Evolutionary conservation across 2,888 invertebrate genomes (phyloP), one percentile per base, ranked within the genome.

Genomic region (Gari tellinella): DNA sequence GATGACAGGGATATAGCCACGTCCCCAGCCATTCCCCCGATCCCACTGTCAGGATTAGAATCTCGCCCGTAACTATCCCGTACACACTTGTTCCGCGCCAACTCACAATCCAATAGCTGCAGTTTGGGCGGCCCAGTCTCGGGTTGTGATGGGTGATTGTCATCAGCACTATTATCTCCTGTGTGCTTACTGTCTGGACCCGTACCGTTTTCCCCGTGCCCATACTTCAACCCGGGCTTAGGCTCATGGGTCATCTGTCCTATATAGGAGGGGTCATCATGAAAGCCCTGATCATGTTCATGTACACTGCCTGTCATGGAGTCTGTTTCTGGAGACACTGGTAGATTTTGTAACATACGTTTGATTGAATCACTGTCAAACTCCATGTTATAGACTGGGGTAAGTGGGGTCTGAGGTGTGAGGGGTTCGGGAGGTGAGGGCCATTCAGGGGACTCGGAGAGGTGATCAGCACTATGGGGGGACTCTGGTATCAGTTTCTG

Each of bases 281-380:
- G 86, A 63, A 88, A 88, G 37, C 88, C 88, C 51, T 80, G 81
- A 70, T 88, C 88, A 48, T 74, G 64, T 61, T 86, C 79, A 45
- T 79, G 79, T 8, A 75, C 62, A 66, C 79, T 79, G 51, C 72
- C 66, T 12, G 62, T 62, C 75, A 75, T 75, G 21, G 72, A 72
- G 14, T 68, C 68, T 21, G 57, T 55, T 62, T 86, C 82, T 0
- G 88, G 86, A 15, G 87, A 87, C 12, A 83, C 82, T 25, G 97
- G 96, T 95, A 98, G 96, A 56, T 97, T 97, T 90, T 97, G 97
- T 85, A 98, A 94, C 96, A 98, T 97, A 80, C 97, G 94, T 92
- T 98, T 97, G 85, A 98, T 93, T 10, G 97, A 97, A 90, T 95
- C 95, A 89, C 96, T 95, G 92, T 97, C 97, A 92, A 95, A 92